Base-by-base conservation (phyloP, 2,888 invertebrate species). In the Athripsodes cinereus region DNA sequence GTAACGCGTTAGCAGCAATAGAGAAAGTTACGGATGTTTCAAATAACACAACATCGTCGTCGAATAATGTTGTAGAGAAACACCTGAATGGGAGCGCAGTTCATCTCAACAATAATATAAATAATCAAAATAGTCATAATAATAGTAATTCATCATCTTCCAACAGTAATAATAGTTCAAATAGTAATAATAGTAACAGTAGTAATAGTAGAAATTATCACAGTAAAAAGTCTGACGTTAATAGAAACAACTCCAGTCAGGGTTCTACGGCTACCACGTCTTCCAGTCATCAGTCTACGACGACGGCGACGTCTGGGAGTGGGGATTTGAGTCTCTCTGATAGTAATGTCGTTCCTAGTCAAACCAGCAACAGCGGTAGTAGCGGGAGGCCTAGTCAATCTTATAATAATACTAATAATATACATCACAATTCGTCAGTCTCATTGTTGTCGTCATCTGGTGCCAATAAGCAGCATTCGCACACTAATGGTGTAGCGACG, bases 401-500 rank as follows among this genome's bases (percentile, higher is more conserved):
- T 3, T 26, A 26, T 10, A 26, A 26, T 26, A 6, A 10, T 26
- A 26, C 3, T 26, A 26, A 26, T 26, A n/a, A n/a, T n/a, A n/a
- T n/a, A n/a, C n/a, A n/a, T n/a, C n/a, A n/a, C n/a, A n/a, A n/a
- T n/a, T n/a, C n/a, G n/a, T n/a, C n/a, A n/a, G n/a, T n/a, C n/a
- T 6, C 26, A 6, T 3, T 26, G 10, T 6, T 3, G 5, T 3
- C 26, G 3, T 26, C 26, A 26, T 26, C 26, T 10, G 10, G 26
- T 40, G 16, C 8, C 16, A 40, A 40, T 13, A 40, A 40, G 40
- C 40, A 59, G 47, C 61, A 63, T 44, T 21, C 55, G 18, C 63
- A 63, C 47, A 50, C 55, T 35, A 63, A 63, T 21, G 63, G 63
- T 10, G 55, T 53, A 35, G 52, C 55, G 11, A 52, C 47, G 13